A percentile compares a stretch with the other conserved stretches of the same genome.
Evolutionary conservation across 1,140 invertebrate genomes (phyloP).

Genomic region (Pygmarrhopalites habei): DNA sequence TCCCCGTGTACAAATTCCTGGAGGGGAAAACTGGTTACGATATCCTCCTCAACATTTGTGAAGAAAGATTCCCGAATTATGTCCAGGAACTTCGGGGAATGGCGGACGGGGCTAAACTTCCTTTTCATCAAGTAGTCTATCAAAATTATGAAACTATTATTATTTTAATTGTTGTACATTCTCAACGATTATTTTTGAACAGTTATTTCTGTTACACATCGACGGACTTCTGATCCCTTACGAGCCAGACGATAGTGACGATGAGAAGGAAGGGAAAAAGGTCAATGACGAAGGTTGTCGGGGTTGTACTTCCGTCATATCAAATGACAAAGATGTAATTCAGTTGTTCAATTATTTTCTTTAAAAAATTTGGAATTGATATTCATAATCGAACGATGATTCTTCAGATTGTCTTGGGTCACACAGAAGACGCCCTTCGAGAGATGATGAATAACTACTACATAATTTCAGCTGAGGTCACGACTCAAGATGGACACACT

Average conservation of each 20-base stretch:
- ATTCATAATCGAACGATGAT: too few relatives aligned
- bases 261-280: background rate
- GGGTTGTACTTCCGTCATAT: background rate
- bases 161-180: background rate
- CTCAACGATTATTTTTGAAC: constrained; percentile 57
- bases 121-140: constrained; percentile 64
- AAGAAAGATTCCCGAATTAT: constrained; percentile 69
- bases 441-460: constrained; percentile 72
- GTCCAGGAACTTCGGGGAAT: constrained; percentile 72
- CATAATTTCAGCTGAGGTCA: constrained; percentile 70
- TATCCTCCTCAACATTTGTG: constrained; percentile 58
- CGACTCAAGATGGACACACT: constrained; percentile 58
- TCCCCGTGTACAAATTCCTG: constrained; percentile 60
- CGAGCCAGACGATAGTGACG: background rate
- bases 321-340: background rate
- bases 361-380: too few relatives aligned
- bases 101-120: constrained; percentile 72
- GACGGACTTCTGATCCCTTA: background rate
- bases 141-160: background rate
- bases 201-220: constrained; percentile 5
- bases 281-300: background rate
- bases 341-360: too few relatives aligned
- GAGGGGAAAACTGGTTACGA: constrained; percentile 63
- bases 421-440: constrained; percentile 72
- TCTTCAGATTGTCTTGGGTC: constrained; percentile 51